Conservation (phyloP, 2,797 vertebrate species). For the Peromyscus aztecus region DNA sequence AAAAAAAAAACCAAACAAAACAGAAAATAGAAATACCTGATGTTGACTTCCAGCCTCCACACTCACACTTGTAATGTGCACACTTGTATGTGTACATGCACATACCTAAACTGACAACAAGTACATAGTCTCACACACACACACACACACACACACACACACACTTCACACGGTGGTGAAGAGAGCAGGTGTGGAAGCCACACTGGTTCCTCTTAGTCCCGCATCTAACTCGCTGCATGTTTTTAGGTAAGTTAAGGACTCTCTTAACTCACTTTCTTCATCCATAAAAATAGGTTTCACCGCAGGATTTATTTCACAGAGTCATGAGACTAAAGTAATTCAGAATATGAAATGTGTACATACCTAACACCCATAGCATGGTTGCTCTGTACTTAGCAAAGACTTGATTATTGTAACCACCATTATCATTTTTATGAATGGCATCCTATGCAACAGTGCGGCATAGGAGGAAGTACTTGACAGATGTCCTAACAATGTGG, state of each 20-base stretch:
- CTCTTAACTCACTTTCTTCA: slow-evolving; percentile 46
- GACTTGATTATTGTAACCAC: background rate
- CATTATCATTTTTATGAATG: background rate
- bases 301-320: background rate
- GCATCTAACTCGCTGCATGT: background rate
- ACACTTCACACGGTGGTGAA: background rate
- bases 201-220: background rate
- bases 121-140: background rate
- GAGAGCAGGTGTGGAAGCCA: background rate
- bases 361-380: background rate
- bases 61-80: background rate
- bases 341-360: background rate
- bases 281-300: background rate
- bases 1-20: background rate
- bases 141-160: background rate
- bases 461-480: background rate
- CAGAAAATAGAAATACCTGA: background rate
- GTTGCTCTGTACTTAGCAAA: background rate
- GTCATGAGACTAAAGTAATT: slow-evolving; percentile 2
- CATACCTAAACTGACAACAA: background rate
- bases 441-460: background rate
- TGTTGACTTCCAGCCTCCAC: background rate
- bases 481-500: background rate
- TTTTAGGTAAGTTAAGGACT: background rate
- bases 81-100: background rate